Percentiles rank a stretch among this genome's conserved stretches.
Conservation (phyloP, 2,888 invertebrate genomes). For the Tupiocoris notatus region DNA sequence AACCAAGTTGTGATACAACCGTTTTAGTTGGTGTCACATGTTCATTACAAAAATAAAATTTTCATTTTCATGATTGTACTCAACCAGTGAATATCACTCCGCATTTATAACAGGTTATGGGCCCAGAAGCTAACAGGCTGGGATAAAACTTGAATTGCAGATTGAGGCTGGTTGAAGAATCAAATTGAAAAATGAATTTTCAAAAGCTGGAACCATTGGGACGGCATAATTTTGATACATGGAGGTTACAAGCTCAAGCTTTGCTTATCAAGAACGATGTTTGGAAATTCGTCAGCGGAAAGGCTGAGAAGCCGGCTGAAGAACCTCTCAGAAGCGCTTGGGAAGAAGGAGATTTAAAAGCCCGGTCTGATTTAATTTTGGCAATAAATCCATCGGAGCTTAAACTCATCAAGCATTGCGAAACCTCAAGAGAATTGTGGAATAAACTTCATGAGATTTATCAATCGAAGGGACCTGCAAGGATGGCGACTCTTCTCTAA, state of each 20-base stretch:
- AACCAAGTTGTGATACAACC: too few relatives aligned
- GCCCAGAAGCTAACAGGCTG: too few relatives aligned
- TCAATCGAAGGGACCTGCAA: constrained; percentile 11
- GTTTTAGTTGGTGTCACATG: too few relatives aligned
- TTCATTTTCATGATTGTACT: too few relatives aligned
- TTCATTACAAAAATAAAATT: too few relatives aligned
- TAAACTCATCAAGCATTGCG: background rate
- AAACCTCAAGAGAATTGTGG: background rate
- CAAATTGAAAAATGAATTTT: too few relatives aligned
- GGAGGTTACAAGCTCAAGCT: background rate
- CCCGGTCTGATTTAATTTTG: background rate
- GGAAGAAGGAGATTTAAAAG: background rate
- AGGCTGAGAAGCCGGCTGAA: background rate
- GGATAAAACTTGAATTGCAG: too few relatives aligned
- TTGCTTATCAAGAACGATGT: background rate
- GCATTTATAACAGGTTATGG: too few relatives aligned
- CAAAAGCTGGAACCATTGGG: background rate
- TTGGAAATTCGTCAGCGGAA: background rate
- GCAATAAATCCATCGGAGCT: background rate
- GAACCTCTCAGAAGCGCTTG: background rate
- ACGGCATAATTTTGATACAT: background rate
- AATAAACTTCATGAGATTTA: background rate
- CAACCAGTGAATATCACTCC: too few relatives aligned
- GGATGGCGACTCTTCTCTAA: background rate
- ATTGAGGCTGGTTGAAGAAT: too few relatives aligned